Conservation (phyloP, 2,888 invertebrate species). For the Sarcophaga carnaria region DNA sequence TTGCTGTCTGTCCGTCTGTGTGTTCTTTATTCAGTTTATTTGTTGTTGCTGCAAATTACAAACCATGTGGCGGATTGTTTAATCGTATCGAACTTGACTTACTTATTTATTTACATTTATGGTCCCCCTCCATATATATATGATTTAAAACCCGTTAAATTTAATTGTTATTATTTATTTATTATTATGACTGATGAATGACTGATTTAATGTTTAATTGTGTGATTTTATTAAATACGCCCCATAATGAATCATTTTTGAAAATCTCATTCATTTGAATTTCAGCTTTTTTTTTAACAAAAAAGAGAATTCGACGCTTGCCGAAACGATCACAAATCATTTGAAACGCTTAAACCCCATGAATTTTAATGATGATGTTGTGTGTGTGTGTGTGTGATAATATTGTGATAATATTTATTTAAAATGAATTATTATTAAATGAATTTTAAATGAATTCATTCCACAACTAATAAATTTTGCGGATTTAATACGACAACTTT, state of each 20-base stretch:
- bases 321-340: slow-evolving; percentile 15
- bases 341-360: not conserved
- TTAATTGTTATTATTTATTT: too few species aligned
- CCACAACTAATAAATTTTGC: slow-evolving; percentile 19
- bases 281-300: not conserved
- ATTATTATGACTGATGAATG: too few species aligned
- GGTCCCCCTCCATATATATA: too few species aligned
- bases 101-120: too few species aligned
- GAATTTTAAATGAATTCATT: slow-evolving; percentile 7
- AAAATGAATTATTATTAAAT: slow-evolving; percentile 33
- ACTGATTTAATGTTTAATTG: too few species aligned
- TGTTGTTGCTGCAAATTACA: too few species aligned
- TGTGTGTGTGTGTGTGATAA: too few species aligned
- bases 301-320: not conserved
- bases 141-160: too few species aligned
- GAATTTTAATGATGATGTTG: slow-evolving; percentile 31
- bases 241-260: slow-evolving; percentile 59
- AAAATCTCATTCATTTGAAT: slow-evolving; percentile 9
- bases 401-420: not conserved
- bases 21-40: too few species aligned
- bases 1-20: too few species aligned
- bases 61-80: too few species aligned
- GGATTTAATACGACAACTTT: slow-evolving; percentile 11
- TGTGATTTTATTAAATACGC: slow-evolving; percentile 11
- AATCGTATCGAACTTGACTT: too few species aligned